Conservation (phyloP, 2,113 vertebrate species). For the Gymnocephalus cernua region DNA sequence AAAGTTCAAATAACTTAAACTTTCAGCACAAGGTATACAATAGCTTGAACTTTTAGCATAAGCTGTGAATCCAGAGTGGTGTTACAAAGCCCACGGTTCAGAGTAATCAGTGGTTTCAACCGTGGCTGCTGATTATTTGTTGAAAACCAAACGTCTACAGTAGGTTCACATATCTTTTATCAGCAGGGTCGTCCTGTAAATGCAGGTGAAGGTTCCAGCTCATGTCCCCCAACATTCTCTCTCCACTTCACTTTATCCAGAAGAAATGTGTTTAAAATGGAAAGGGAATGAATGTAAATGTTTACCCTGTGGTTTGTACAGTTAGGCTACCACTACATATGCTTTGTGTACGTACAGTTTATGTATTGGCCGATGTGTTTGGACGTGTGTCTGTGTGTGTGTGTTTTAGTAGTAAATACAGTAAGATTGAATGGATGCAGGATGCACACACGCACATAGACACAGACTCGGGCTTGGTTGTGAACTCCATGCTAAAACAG, state of each 20-base stretch:
- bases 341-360: conserved; percentile 44
- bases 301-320: conserved; percentile 36
- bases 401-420: conserved; percentile 52
- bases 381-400: conserved; percentile 26
- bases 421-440: conserved; percentile 49
- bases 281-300: conserved; percentile 43
- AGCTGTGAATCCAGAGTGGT: neutral
- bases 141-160: conserved; percentile 7
- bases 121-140: conserved; percentile 15
- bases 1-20: conserved; percentile 18
- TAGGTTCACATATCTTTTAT: conserved; percentile 24
- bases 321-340: conserved; percentile 21
- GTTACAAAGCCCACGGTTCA: neutral
- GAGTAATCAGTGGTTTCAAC: neutral
- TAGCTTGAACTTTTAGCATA: conserved; percentile 19
- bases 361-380: conserved; percentile 28
- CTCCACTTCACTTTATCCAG: conserved; percentile 6
- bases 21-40: conserved; percentile 25
- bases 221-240: conserved; percentile 6
- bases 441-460: conserved; percentile 19
- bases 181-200: conserved; percentile 18
- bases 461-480: conserved; percentile 50
- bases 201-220: conserved; percentile 36
- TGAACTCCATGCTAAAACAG: conserved; percentile 76
- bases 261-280: conserved; percentile 29